Evolutionary conservation across 1,140 invertebrate species (phyloP), one percentile per base, ranked within the genome.

Genomic region (Orius laevigatus): DNA sequence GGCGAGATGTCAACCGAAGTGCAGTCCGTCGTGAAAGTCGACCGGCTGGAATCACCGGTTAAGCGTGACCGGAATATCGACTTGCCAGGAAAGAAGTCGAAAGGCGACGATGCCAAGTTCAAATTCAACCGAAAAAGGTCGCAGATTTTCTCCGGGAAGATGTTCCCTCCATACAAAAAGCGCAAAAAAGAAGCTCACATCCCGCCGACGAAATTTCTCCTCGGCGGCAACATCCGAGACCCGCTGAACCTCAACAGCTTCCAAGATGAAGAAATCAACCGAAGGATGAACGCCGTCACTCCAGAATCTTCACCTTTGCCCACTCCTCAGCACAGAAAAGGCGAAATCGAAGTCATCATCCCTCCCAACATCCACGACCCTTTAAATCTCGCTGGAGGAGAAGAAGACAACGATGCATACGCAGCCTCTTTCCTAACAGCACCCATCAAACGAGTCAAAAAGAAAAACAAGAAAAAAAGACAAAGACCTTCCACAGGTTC

Each of bases 181-280:
- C 70, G 80, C 35, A 77, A 78, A 53, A 82, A 82, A 56, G 80
- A 80, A 52, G 73, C 72, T 50, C 70, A 72, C 40, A 79, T 87
- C 52, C 76, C 86, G 31, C 88, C 90, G 0, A 91, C 87, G 2
- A 93, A 93, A 65, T 95, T 96, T 69, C 67, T 96, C 5, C 70
- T 95, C 1, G 92, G 92, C 43, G 92, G 92, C 14, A 95, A 91
- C 61, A 94, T 94, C 55, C 81, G 79, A 54, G 92, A 97, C 70
- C 92, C 92, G 0, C 65, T 97, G 9, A 96, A 97, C 70, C 67
- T 97, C 44, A 90, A 89, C 57, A 89, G 89, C 61, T 70, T 96
- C 57, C 82, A 86, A 62, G 79, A 90, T 66, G 86, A 90, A 63
- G 81, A 87, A 61, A 75, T 87, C 6, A 85, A 85, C 53, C 53